Evolutionary conservation across 2,888 invertebrate species (phyloP).

Genomic region (Coleophora flavipennella): DNA sequence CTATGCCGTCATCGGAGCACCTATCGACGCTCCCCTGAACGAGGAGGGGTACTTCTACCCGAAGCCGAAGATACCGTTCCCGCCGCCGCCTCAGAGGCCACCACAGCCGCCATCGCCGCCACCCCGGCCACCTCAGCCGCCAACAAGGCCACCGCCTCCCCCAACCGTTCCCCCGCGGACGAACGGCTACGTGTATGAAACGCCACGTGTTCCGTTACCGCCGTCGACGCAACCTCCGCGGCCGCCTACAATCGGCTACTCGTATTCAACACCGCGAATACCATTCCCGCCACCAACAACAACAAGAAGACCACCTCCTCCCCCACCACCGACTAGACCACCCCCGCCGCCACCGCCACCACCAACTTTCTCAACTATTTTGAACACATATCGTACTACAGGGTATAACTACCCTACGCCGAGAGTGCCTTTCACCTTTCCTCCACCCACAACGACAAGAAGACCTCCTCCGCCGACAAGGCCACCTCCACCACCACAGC

Average conservation of each 20-base stretch:
- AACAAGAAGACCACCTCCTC: neutral
- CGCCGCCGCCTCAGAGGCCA: conserved; percentile 32
- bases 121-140: conserved; percentile 9
- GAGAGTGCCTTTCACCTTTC: conserved; percentile 20
- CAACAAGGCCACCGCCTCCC: conserved; percentile 5
- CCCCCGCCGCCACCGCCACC: conserved; percentile 12
- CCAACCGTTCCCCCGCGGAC: conserved; percentile 10
- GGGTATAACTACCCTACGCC: conserved; percentile 37
- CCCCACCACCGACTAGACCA: conserved; percentile 15
- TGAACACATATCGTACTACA: conserved; percentile 24
- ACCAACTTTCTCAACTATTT: conserved; percentile 14
- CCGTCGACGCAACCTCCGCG: conserved; percentile 15
- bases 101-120: conserved; percentile 16
- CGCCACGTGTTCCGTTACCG: conserved; percentile 23
- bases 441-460: conserved; percentile 21
- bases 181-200: conserved; percentile 21
- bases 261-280: conserved; percentile 16
- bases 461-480: conserved; percentile 16
- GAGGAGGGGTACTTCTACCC: conserved; percentile 67
- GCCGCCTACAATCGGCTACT: conserved; percentile 7
- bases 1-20: conserved; percentile 52
- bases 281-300: conserved; percentile 6
- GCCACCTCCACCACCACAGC: conserved; percentile 12
- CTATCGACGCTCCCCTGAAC: conserved; percentile 46
- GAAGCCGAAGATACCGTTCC: conserved; percentile 55